Base-by-base conservation (phyloP, 2,113 vertebrate genomes). In the Chaetops frenatus region DNA sequence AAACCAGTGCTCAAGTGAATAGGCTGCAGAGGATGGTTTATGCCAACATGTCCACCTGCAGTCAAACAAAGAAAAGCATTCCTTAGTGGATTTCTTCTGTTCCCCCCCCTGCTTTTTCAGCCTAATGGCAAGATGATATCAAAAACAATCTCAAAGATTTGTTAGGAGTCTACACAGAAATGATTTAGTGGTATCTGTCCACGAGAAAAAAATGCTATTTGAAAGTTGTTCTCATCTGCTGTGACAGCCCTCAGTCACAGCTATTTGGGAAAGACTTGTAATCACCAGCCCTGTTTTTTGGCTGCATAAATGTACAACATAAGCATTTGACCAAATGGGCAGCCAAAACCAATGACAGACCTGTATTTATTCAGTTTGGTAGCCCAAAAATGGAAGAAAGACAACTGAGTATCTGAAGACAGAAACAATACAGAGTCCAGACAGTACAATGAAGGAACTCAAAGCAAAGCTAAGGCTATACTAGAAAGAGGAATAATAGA, bases 41-140 rank as follows among this genome's bases (percentile, higher is more conserved):
- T 35, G 42, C 38, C 33, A 80, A 42, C 2, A 8, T 8, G 11
- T 10, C 20, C 40, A 54, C 1, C 7, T 1, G 0, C 16, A 47
- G 27, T 15, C 24, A 29, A 21, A 70, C 33, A 83, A 57, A 58
- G 28, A 33, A 70, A 57, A 72, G 31, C 13, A 65, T n/a, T 40
- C 15, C 48, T 27, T 51, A 42, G 16, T 2, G 81, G 31, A 54
- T 58, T 38, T 60, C 35, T 88, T 48, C 31, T 48, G 15, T 25
- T 25, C 31, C 22, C 12, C 3, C 2, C 3, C 2, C 11, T 1
- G 11, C 21, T 15, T 40, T 67, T 76, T 62, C 33, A 77, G 12
- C n/a, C 21, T 54, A 73, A 61, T 31, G 5, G 7, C 23, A 77
- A 3, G 5, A 76, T 11, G 6, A 1, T 70, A 50, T 27, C 2